Base-by-base conservation (phyloP, 2,888 invertebrate species). In the Steinernema scapterisci region DNA sequence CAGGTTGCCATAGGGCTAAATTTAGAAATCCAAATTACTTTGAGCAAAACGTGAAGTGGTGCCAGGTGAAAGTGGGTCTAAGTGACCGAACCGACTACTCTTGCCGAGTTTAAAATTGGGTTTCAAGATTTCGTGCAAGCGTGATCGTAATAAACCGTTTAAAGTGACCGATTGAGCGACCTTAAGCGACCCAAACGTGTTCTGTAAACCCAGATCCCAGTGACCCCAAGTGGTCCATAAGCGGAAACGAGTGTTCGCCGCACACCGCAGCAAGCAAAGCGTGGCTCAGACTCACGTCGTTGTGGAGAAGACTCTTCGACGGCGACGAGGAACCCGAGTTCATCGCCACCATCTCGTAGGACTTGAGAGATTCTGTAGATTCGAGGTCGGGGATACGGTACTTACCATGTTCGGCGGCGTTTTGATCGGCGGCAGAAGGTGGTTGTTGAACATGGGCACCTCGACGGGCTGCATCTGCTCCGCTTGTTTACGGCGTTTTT, bases 291-390 rank as follows among this genome's bases (percentile, higher is more conserved):
- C 63, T 63, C 63, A 63, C 63, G 63, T 63, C 63, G 27, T 21
- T 31, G 1, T 63, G 63, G n/a, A 63, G 63, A 63, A 63, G 63
- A 31, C 31, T 31, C n/a, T 63, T 63, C 38, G 63, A 63, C 25
- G 63, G 63, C 31, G 63, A 63, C 63, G 63, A 63, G 11, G 63
- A 63, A 31, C 27, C 27, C 31, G 63, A 63, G 27, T 63, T 27
- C 73, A 83, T 76, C 71, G 81, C 74, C 56, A 79, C 78, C 83
- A 83, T 83, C 78, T 83, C 83, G 77, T 81, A 83, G 56, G 81
- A 81, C 82, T 83, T 77, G 73, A 79, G 25, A 6, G 31, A 31
- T 31, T n/a, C 13, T 27, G 38, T 63, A 25, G 16, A 13, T 27
- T 21, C n/a, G 54, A 31, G 38, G 48, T 48, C n/a, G 13, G 48